These are phyloP conservation scores for Phalangium opilio DNA, from an alignment of 2,888 invertebrate genomes.

Conservation along the genomic window DNA sequence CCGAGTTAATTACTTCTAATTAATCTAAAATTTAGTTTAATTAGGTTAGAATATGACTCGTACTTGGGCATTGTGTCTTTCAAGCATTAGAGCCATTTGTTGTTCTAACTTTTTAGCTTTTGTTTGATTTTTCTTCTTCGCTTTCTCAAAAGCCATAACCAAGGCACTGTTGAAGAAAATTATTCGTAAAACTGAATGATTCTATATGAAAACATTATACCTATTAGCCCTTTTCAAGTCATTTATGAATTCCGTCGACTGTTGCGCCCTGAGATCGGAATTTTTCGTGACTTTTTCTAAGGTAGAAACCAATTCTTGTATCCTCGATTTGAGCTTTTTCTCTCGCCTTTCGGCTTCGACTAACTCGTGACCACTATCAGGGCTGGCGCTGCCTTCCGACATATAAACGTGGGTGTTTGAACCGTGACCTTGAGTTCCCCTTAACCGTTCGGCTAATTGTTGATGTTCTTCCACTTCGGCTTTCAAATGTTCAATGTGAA, in stretches of 20 bases:
- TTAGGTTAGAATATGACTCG: too few species aligned
- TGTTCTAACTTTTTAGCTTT: constrained; percentile 46
- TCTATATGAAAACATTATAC: constrained; percentile 24
- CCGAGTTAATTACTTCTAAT: background rate
- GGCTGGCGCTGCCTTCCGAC: too few species aligned
- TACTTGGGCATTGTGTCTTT: constrained; percentile 44
- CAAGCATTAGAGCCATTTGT: constrained; percentile 43
- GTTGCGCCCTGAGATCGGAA: constrained; percentile 37
- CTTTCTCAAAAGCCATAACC: constrained; percentile 46
- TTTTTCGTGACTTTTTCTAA: constrained; percentile 38
- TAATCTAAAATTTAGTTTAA: background rate
- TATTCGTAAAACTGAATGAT: background rate
- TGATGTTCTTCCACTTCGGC: constrained; percentile 43
- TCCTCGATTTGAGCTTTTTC: constrained; percentile 48
- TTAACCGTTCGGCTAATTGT: constrained; percentile 17
- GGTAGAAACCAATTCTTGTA: constrained; percentile 43
- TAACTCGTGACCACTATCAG: constrained; percentile 24
- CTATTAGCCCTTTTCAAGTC: constrained; percentile 39
- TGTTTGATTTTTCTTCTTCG: constrained; percentile 48
- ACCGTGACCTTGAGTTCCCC: constrained; percentile 2
- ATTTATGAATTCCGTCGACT: constrained; percentile 38
- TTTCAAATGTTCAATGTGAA: constrained; percentile 53
- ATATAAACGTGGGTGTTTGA: too few species aligned
- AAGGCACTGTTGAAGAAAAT: constrained; percentile 35
- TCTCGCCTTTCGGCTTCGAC: constrained; percentile 47